Conservation (phyloP, 2,888 invertebrate genomes). For the Conistra vaccinii region DNA sequence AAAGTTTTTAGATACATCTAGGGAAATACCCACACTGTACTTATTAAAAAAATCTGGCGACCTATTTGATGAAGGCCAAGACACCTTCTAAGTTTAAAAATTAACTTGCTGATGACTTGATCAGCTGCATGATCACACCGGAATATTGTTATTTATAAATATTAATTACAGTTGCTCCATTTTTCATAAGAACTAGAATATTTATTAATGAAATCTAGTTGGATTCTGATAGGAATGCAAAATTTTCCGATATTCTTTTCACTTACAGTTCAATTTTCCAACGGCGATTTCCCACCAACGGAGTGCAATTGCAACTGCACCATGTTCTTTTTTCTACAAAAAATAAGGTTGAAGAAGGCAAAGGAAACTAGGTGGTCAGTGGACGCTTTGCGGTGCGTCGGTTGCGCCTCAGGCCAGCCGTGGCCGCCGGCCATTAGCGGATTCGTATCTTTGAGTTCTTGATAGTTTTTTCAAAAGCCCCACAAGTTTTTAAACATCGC, state of each 20-base stretch:
- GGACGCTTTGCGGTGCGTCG: slow-evolving; percentile 58
- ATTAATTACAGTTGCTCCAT: not conserved
- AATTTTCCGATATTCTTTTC: not conserved
- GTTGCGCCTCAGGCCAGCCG: slow-evolving; percentile 39
- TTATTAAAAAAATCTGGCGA: not conserved
- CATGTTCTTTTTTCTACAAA: slow-evolving; percentile 17
- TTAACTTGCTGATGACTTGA: not conserved
- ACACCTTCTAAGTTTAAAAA: not conserved
- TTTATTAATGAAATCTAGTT: slow-evolving; percentile 1
- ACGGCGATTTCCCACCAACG: slow-evolving; percentile 18
- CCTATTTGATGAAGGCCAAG: not conserved
- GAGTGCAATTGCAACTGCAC: not conserved
- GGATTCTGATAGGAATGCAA: slow-evolving; percentile 26
- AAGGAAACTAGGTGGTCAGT: slow-evolving; percentile 57
- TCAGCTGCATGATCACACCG: slow-evolving; percentile 6
- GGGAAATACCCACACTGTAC: not conserved
- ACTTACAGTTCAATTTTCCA: not conserved
- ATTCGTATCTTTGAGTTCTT: slow-evolving; percentile 30
- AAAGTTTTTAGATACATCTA: not conserved
- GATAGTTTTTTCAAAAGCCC: slow-evolving; percentile 19
- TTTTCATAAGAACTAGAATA: not conserved
- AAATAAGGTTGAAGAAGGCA: slow-evolving; percentile 29
- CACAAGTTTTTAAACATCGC: not conserved
- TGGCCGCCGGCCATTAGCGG: slow-evolving; percentile 53
- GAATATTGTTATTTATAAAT: not conserved